Base-by-base conservation (phyloP, 2,888 invertebrate species). In the Meiosimyza decipiens region DNA sequence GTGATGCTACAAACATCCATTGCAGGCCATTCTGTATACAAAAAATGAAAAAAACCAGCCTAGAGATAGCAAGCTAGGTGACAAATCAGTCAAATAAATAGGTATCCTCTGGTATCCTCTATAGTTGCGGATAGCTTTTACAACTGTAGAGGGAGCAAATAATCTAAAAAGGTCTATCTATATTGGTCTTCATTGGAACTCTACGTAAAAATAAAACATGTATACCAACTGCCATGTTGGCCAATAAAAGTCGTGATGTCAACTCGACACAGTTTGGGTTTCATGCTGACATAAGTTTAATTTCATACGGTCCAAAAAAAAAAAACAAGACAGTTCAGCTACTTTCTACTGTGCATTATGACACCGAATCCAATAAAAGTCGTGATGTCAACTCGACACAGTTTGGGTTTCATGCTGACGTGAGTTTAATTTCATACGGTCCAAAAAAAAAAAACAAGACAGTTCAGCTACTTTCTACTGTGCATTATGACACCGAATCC, bases 1-100 rank as follows among this genome's bases (percentile, higher is more conserved):
- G 79, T 66, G 77, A 81, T 72, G 71, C 78, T 65, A 68, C 73
- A 63, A 78, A 71, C 72, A 79, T 78, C 77, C 79, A 50, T 71
- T 79, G 40, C 65, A 67, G 55, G 80, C 77, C 40, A 60, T 74
- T 51, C 33, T 79, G 70, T 80, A 79, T 72, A 78, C 77, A 74
- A 78, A 76, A 71, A 80, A 77, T 1, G 63, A 13, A n/a, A 7
- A n/a, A 18, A 6, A 12, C 11, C 18, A 6, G 6, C 47, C 47
- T 12, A 1, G 63, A 50, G 50, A 47, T 12, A 22, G 1, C 71
- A 60, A 63, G 1, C 66, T n/a, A n/a, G 65, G 65, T 28, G 66
- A 72, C 13, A 51, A 51, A 57, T 18, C 52, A 54, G 9, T 50
- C 52, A 33, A 52, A n/a, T 3, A 59, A 68, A 59, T 68, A 64